These are phyloP conservation scores for Syngnathus rostellatus DNA, from an alignment of 2,797 vertebrate species.

Conservation along the genomic window DNA sequence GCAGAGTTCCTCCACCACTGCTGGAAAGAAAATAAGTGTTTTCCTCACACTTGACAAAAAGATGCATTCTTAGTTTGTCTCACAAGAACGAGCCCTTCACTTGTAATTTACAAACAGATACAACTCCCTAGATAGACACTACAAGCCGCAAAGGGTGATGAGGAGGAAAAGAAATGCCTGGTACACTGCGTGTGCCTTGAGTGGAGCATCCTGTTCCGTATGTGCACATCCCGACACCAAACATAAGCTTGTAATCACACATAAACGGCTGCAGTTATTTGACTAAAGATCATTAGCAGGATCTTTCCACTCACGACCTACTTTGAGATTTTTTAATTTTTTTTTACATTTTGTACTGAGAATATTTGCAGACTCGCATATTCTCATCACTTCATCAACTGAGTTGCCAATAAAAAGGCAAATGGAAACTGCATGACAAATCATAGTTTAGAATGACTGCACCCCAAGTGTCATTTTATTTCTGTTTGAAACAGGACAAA, in stretches of 20 bases:
- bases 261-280: slow-evolving; percentile 15
- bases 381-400: slow-evolving; percentile 35
- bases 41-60: no score
- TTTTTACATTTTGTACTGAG: slow-evolving; percentile 37
- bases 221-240: slow-evolving; percentile 47
- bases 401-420: slow-evolving; percentile 12
- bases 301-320: slow-evolving; percentile 48
- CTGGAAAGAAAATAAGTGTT: no score
- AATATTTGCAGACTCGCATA: slow-evolving; percentile 38
- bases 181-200: slow-evolving; percentile 6
- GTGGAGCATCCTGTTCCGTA: slow-evolving; percentile 33
- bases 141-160: not conserved
- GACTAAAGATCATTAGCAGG: slow-evolving; percentile 43
- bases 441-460: slow-evolving; percentile 20
- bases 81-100: no score
- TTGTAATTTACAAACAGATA: no score
- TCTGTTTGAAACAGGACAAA: slow-evolving; percentile 50
- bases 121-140: slow-evolving; percentile 11
- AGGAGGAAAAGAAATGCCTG: not conserved
- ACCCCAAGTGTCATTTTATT: slow-evolving; percentile 52
- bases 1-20: no score
- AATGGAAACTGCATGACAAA: slow-evolving; percentile 30
- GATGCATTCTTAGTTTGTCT: no score
- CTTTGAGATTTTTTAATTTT: slow-evolving; percentile 23
- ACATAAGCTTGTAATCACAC: slow-evolving; percentile 50